phyloP scores from a whole-genome alignment of 2,888 invertebrate genomes.

The Papilio elwesi region DNA sequence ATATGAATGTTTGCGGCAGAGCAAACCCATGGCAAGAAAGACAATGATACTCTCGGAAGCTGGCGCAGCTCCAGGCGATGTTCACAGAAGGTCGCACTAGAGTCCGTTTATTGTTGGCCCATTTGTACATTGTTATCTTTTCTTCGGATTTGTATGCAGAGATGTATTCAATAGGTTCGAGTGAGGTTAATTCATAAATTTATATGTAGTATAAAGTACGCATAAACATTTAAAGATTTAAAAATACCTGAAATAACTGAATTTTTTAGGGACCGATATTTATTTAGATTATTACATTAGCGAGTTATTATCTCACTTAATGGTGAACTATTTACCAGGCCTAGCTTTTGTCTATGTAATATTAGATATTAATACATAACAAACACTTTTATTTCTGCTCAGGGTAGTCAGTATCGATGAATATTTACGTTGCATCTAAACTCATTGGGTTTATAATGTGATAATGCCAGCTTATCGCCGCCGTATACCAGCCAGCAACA shows the following conservation, averaged over 20 bases:
- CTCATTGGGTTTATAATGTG: background rate
- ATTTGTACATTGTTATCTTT: background rate
- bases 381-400: too few relatives aligned
- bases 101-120: constrained; percentile 20
- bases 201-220: too few relatives aligned
- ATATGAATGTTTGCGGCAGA: too few relatives aligned
- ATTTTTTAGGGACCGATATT: too few relatives aligned
- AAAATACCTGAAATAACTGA: too few relatives aligned
- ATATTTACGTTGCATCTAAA: background rate
- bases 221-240: too few relatives aligned
- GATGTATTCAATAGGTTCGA: background rate
- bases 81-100: constrained; percentile 26
- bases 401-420: too few relatives aligned
- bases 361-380: too few relatives aligned
- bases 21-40: background rate
- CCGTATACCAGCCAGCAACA: background rate
- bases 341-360: too few relatives aligned
- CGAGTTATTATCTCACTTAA: too few relatives aligned
- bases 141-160: background rate
- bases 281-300: too few relatives aligned
- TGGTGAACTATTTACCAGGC: too few relatives aligned
- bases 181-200: background rate
- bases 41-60: background rate
- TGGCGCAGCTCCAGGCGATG: constrained; percentile 26
- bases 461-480: constrained; percentile 1